Percentiles rank a stretch among this genome's conserved stretches.
phyloP scores from a whole-genome alignment of 2,113 vertebrate species.

The Ceyx melanurus region DNA sequence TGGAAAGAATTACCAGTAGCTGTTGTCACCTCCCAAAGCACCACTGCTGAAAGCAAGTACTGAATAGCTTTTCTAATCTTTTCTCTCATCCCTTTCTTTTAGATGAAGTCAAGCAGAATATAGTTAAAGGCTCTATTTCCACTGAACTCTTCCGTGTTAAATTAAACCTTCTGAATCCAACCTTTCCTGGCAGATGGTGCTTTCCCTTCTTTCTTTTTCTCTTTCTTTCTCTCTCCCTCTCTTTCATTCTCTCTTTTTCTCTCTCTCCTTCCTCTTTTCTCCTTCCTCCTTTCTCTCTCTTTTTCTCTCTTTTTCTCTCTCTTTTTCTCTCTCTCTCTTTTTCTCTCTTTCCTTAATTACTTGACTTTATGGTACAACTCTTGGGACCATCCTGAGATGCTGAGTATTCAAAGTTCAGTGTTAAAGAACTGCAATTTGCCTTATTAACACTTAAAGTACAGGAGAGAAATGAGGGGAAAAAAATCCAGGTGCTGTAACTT shows the following conservation, averaged over 20 bases:
- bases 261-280: background rate
- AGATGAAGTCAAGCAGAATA: conserved; percentile 75
- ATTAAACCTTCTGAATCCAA: conserved; percentile 67
- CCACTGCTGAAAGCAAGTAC: conserved; percentile 46
- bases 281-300: background rate
- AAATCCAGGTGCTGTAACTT: background rate
- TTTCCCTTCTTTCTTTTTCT: background rate
- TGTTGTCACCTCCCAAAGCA: conserved; percentile 68
- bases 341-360: conserved; percentile 57
- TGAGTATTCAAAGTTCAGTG: conserved; percentile 26
- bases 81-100: conserved; percentile 69
- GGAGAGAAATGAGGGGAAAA: background rate
- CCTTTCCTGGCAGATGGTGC: conserved; percentile 39
- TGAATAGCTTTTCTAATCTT: conserved; percentile 71
- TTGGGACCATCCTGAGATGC: conserved; percentile 53
- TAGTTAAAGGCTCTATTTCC: conserved; percentile 74
- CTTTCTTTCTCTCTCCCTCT: background rate
- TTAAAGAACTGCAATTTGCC: background rate
- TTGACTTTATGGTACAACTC: conserved; percentile 67
- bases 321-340: background rate
- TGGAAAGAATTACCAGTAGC: conserved; percentile 66
- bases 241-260: background rate
- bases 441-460: background rate
- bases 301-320: background rate
- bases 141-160: conserved; percentile 68